Evolutionary conservation across 2,113 vertebrate genomes (phyloP).

Genomic region (Dermatemys mawii): DNA sequence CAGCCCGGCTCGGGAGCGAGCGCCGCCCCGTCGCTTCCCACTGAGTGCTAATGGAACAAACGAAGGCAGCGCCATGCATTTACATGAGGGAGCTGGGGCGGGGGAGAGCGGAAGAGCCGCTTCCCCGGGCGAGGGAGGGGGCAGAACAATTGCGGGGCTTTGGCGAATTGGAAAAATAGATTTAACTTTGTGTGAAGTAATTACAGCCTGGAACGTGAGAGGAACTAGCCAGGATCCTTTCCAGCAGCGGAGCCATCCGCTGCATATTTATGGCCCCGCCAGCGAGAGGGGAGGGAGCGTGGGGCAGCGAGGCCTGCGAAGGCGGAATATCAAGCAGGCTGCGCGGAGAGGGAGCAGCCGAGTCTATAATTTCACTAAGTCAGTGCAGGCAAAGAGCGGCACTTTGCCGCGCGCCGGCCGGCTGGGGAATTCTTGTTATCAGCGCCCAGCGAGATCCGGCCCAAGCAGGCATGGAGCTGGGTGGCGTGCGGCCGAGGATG

Average conservation of each 20-base stretch:
- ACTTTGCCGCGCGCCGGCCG: background rate
- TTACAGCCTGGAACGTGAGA: conserved; percentile 70
- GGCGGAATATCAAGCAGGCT: conserved; percentile 81
- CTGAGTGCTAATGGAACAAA: rapidly evolving
- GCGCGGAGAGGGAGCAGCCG: conserved; percentile 21
- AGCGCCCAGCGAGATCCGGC: background rate
- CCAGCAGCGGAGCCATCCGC: conserved; percentile 67
- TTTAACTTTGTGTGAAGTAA: conserved; percentile 72
- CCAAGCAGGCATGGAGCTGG: background rate
- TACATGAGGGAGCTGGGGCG: background rate
- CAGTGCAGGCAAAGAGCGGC: conserved; percentile 52
- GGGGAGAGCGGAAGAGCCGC: background rate
- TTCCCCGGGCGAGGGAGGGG: background rate
- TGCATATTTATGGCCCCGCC: conserved; percentile 83
- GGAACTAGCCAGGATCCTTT: conserved; percentile 70
- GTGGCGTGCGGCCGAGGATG: background rate
- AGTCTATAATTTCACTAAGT: conserved; percentile 60
- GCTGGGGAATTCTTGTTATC: conserved; percentile 52
- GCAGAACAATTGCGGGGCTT: conserved; percentile 34
- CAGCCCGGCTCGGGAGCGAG: background rate
- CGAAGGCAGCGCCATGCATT: background rate
- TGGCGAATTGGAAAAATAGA: conserved; percentile 64
- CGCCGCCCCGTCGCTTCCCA: background rate
- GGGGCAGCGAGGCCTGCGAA: conserved; percentile 58
- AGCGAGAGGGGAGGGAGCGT: conserved; percentile 59